A percentile compares a stretch with the other conserved stretches of the same genome.
Conservation (phyloP, 2,888 invertebrate genomes). For the Agelastica alni region DNA sequence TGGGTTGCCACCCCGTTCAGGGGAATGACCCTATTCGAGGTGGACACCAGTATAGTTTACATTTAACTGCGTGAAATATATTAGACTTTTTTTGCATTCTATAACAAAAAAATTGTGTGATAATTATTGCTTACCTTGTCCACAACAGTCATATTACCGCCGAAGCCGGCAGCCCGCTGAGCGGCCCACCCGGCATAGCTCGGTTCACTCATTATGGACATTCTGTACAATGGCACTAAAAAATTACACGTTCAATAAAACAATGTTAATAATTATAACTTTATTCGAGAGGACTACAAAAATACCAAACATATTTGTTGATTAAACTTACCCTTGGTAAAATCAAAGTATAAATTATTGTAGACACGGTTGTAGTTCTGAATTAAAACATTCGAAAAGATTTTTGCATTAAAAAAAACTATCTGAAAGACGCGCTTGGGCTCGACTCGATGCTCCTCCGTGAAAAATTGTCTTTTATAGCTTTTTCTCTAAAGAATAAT, state of each 20-base stretch:
- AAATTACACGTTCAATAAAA: no score
- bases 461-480: constrained; percentile 33
- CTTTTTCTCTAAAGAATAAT: constrained; percentile 1
- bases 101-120: no score
- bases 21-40: no score
- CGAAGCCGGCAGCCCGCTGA: constrained; percentile 52
- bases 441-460: constrained; percentile 31
- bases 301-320: neutral
- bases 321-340: constrained; percentile 18
- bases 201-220: constrained; percentile 60
- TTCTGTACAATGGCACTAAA: constrained; percentile 37
- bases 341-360: constrained; percentile 12
- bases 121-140: constrained; percentile 64
- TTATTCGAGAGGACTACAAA: no score
- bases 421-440: constrained; percentile 34
- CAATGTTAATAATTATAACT: no score
- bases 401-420: constrained; percentile 23
- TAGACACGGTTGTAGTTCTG: constrained; percentile 26
- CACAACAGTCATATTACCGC: constrained; percentile 76
- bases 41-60: no score
- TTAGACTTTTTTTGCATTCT: no score
- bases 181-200: constrained; percentile 58
- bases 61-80: no score
- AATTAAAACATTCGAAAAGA: constrained; percentile 20
- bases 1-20: no score